Conservation (phyloP, 1,140 invertebrate genomes). For the Euura lappo region DNA sequence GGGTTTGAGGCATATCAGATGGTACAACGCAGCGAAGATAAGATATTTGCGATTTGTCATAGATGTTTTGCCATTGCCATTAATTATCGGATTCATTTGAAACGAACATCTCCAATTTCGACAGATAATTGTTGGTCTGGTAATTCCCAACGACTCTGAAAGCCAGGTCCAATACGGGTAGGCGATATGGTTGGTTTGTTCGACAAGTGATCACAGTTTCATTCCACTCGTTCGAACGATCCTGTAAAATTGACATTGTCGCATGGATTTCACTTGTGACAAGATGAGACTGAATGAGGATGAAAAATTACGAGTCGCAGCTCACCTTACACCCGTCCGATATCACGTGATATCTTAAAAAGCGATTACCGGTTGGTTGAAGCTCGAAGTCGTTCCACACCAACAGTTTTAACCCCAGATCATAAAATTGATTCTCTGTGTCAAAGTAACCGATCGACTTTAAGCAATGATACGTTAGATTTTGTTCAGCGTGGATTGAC, state of each 20-base stretch:
- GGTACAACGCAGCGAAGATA: no score
- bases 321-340: constrained; percentile 84
- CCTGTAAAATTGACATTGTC: constrained; percentile 57
- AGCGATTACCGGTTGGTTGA: constrained; percentile 73
- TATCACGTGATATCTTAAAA: constrained; percentile 74
- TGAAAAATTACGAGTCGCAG: constrained; percentile 27
- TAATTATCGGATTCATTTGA: constrained; percentile 59
- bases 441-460: constrained; percentile 83
- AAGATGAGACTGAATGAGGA: no score
- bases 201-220: constrained; percentile 75
- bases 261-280: background rate
- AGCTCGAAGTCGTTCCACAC: constrained; percentile 85
- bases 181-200: constrained; percentile 76
- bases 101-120: constrained; percentile 84
- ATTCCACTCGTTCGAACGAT: constrained; percentile 70
- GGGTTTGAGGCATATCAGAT: no score
- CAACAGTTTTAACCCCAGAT: constrained; percentile 77
- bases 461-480: constrained; percentile 84
- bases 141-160: constrained; percentile 77
- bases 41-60: no score
- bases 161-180: constrained; percentile 84
- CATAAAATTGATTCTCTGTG: constrained; percentile 66
- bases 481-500: constrained; percentile 77
- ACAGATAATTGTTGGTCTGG: constrained; percentile 79
- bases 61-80: no score